phyloP scores from a whole-genome alignment of 2,113 vertebrate genomes.

The Hydrochoerus hydrochaeris region DNA sequence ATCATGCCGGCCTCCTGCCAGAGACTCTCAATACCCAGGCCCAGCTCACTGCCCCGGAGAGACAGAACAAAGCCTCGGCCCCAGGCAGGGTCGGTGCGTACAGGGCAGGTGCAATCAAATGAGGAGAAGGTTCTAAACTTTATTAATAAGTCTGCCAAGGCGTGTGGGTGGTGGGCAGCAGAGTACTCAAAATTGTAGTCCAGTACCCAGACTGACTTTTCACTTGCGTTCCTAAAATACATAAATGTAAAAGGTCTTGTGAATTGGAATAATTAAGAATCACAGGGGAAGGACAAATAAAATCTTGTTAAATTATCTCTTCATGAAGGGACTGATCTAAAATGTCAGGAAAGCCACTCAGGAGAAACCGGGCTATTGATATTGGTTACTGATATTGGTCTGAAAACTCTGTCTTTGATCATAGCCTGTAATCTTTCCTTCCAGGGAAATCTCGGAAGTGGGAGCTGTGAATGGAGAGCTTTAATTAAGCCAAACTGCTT shows the following conservation, averaged over 20 bases:
- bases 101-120: not conserved
- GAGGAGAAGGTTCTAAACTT: accelerated
- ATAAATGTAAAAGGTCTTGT: not conserved
- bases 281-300: not conserved
- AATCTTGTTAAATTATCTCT: conserved; percentile 37
- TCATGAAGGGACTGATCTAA: not conserved
- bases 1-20: accelerated
- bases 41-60: not conserved
- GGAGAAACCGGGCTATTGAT: conserved; percentile 18
- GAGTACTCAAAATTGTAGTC: not conserved
- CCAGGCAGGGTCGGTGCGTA: not conserved
- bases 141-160: not conserved
- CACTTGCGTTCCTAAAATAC: not conserved
- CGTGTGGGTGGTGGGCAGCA: not conserved
- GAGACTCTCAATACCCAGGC: too few relatives aligned
- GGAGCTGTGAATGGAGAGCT: not conserved
- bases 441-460: conserved; percentile 14
- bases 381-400: conserved; percentile 2
- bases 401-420: conserved; percentile 56
- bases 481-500: conserved; percentile 59
- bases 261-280: conserved; percentile 30
- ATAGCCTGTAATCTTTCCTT: conserved; percentile 59
- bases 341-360: not conserved
- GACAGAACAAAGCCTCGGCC: not conserved
- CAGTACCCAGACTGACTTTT: not conserved